These are phyloP conservation scores for Leucophenga maculata DNA, from an alignment of 2,888 invertebrate genomes.

Conservation along the genomic window DNA sequence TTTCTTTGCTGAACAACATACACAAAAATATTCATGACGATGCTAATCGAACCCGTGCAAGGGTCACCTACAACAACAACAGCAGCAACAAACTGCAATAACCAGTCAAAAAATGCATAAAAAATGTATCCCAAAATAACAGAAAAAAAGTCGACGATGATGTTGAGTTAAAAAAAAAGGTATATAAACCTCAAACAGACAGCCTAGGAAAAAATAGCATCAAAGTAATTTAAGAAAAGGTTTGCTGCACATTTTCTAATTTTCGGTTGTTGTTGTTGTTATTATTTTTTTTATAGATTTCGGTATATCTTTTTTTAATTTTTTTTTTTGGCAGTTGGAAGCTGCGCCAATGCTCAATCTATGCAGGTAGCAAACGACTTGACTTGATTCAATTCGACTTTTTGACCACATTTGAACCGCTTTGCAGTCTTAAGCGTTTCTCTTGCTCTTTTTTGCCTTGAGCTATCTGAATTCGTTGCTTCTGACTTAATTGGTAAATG, in stretches of 20 bases:
- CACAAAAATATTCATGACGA: background rate
- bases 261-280: constrained; percentile 7
- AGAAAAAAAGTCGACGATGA: background rate
- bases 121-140: background rate
- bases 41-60: constrained; percentile 17
- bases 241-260: constrained; percentile 23
- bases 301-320: too few relatives aligned
- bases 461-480: background rate
- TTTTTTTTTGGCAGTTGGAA: constrained; percentile 7
- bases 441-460: background rate
- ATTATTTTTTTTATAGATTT: constrained; percentile 6
- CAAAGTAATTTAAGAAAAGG: constrained; percentile 8
- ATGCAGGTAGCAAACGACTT: constrained; percentile 20
- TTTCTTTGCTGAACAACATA: background rate
- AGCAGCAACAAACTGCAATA: constrained; percentile 5
- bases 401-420: background rate
- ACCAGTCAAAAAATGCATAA: constrained; percentile 16
- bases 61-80: constrained; percentile 16
- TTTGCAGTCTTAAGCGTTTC: constrained; percentile 6
- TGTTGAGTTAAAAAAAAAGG: background rate
- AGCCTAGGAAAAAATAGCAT: background rate
- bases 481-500: constrained; percentile 8
- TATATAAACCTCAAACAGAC: background rate
- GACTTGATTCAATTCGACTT: background rate
- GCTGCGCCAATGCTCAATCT: constrained; percentile 13